phyloP scores from a whole-genome alignment of 2,113 vertebrate genomes.

The Prunella fulvescens region DNA sequence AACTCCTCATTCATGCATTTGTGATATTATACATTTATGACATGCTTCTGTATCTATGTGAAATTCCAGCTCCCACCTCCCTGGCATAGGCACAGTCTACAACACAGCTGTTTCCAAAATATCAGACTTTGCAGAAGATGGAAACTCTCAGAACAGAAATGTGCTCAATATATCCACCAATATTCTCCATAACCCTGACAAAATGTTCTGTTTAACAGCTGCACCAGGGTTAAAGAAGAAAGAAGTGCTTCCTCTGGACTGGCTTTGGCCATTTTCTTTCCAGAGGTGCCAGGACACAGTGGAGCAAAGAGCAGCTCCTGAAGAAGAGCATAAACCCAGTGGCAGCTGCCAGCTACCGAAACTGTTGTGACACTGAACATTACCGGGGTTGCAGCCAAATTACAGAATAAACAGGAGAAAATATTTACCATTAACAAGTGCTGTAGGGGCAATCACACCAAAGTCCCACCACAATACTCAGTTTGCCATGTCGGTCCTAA shows the following conservation, averaged over 20 bases:
- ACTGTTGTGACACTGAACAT: not conserved
- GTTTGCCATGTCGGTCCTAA: not conserved
- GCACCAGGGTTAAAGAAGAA: not conserved
- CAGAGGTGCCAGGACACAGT: not conserved
- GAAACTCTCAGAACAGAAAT: not conserved
- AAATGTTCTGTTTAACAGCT: not conserved
- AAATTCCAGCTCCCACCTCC: not conserved
- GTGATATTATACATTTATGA: not conserved
- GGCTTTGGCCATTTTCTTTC: not conserved
- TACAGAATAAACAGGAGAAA: not conserved
- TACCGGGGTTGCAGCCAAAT: not conserved
- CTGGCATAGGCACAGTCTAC: not conserved
- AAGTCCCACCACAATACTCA: not conserved
- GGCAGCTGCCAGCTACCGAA: not conserved
- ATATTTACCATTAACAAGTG: not conserved
- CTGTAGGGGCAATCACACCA: not conserved
- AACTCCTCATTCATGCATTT: not conserved
- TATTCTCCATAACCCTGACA: not conserved
- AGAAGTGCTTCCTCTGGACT: not conserved
- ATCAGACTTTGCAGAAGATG: not conserved
- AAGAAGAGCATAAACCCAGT: not conserved
- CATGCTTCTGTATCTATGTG: not conserved
- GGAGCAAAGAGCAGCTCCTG: not conserved
- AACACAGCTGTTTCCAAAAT: not conserved
- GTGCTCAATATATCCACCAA: not conserved